Evolutionary conservation across 2,888 invertebrate species (phyloP), one percentile per base, ranked within the genome.

Genomic region (Tricholauxania praeusta): DNA sequence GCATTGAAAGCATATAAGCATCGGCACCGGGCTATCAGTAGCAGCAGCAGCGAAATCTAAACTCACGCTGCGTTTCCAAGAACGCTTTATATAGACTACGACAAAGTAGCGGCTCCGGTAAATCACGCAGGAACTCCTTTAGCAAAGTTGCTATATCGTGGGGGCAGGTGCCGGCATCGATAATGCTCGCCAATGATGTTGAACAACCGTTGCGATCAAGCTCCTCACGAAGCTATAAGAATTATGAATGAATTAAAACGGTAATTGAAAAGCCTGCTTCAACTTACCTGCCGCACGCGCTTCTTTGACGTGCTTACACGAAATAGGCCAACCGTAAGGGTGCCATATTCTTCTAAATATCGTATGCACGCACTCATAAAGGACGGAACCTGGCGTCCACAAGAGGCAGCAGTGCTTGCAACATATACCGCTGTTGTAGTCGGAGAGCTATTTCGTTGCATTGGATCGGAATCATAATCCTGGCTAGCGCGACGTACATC

Each of bases 101-200:
- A 84, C 96, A 96, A 57, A 98, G 91, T 75, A 98, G 89, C 12
- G 97, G 96, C 84, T 98, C 97, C 0, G 97, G 97, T 55, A 98
- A 89, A 85, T 98, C 97, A 67, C 98, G 89, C 79, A 98, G 92
- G 89, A 94, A 98, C 88, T 97, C 97, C 86, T 98, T 98, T 49
- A 98, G 90, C 55, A 98, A 89, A 0, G 96, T 95, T 12, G 96
- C 97, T 72, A 97, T 95, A 85, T 98, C 97, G 87, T 98, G 97
- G 1, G 97, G 96, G 87, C 95, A 95, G 80, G 93, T 93, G 62
- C 94, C 94, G 12, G 93, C 90, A 78, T 93, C 93, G 80, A 97
- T 89, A 32, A 68, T 53, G 73, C 91, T 90, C 15, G 91, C 90
- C 39, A 39, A 39, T 10, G 39, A 1, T 15, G 52, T 19, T 6